Evolutionary conservation across 2,797 vertebrate genomes (phyloP).

Genomic region (Helicolenus hilgendorfi): DNA sequence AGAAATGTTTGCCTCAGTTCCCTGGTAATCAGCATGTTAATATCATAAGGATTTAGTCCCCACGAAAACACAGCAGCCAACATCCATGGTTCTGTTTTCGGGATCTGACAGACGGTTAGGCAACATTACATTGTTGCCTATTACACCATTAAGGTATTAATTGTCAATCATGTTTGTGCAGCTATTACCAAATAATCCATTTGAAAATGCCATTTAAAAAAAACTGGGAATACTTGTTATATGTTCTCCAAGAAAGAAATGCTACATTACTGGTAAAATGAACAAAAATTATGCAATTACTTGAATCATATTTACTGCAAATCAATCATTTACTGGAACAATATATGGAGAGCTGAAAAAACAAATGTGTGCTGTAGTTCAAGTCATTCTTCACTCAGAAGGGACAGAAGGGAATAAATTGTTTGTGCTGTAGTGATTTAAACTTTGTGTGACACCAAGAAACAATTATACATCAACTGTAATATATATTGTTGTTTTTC

Average conservation of each 20-base stretch:
- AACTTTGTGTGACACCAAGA: not conserved
- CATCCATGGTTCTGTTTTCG: not conserved
- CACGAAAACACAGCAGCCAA: not conserved
- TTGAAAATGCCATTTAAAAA: not conserved
- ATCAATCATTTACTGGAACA: not conserved
- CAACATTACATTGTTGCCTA: not conserved
- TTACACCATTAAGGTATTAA: not conserved
- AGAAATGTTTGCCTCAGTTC: conserved; percentile 5
- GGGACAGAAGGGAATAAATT: not conserved
- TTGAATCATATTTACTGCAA: conserved; percentile 6
- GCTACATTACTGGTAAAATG: not conserved
- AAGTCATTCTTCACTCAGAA: not conserved
- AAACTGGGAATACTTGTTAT: not conserved
- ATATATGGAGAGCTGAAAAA: not conserved
- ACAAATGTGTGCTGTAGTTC: not conserved
- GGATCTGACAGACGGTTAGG: not conserved
- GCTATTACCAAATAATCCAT: conserved; percentile 27
- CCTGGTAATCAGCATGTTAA: conserved; percentile 22
- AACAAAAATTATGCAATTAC: not conserved
- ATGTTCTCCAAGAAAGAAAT: not conserved
- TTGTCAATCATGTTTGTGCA: conserved; percentile 9
- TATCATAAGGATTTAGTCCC: conserved; percentile 18
- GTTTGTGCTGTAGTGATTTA: not conserved
- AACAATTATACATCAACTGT: not conserved
- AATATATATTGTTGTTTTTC: not conserved